These are phyloP conservation scores for Potamarius usumacintae DNA, from an alignment of 2,113 vertebrate species.

Conservation along the genomic window DNA sequence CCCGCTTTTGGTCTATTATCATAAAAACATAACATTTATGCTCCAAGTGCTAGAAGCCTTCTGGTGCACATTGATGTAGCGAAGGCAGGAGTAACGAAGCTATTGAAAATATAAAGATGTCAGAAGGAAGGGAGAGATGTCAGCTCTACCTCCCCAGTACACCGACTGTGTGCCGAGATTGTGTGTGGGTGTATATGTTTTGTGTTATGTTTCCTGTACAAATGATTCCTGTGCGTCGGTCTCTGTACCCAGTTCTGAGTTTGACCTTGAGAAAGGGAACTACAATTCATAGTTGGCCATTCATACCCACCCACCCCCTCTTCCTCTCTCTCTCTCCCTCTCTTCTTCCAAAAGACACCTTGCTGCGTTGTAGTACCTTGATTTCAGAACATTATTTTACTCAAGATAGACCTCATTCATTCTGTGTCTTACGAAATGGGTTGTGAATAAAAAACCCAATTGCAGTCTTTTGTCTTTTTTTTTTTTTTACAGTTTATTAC, in stretches of 20 bases:
- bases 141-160: constrained; percentile 63
- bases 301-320: constrained; percentile 29
- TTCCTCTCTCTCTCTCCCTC: background rate
- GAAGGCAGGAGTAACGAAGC: constrained; percentile 41
- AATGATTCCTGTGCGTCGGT: constrained; percentile 26
- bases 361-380: background rate
- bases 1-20: constrained; percentile 72
- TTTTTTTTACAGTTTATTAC: too few relatives aligned
- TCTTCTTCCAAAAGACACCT: constrained; percentile 8
- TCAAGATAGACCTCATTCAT: background rate
- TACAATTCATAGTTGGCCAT: constrained; percentile 66
- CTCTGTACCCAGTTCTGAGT: constrained; percentile 50
- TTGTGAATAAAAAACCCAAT: background rate
- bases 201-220: constrained; percentile 41
- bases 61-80: constrained; percentile 61
- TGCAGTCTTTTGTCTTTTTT: background rate
- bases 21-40: constrained; percentile 66
- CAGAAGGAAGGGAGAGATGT: constrained; percentile 62
- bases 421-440: background rate
- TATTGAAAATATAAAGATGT: constrained; percentile 62
- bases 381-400: background rate
- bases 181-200: constrained; percentile 28
- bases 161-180: constrained; percentile 39
- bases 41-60: constrained; percentile 63
- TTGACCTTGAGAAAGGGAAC: constrained; percentile 74